A percentile compares a stretch with the other conserved stretches of the same genome.
Evolutionary conservation across 1,140 invertebrate genomes (phyloP).

Genomic region (Drosophila busckii): DNA sequence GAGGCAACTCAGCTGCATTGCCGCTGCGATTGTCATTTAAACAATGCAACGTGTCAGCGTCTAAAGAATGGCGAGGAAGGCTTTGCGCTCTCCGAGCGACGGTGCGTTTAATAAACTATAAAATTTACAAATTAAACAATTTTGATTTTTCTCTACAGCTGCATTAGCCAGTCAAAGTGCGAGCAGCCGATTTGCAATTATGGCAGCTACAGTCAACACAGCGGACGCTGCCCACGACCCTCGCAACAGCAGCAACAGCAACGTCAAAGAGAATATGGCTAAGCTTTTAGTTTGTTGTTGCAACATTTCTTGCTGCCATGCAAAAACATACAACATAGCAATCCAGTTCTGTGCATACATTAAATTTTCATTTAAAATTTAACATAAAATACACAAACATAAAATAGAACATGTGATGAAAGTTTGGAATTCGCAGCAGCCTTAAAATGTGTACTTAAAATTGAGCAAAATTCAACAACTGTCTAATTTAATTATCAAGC

Average conservation of each 20-base stretch:
- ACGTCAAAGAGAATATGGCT: slow-evolving; percentile 43
- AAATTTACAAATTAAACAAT: too few species aligned
- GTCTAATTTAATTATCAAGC: too few species aligned
- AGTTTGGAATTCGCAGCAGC: too few species aligned
- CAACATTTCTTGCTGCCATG: slow-evolving; percentile 15
- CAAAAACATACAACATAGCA: slow-evolving; percentile 17
- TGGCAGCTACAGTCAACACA: slow-evolving; percentile 49
- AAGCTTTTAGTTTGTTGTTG: slow-evolving; percentile 6
- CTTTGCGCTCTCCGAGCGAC: slow-evolving; percentile 63
- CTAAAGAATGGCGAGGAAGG: slow-evolving; percentile 70
- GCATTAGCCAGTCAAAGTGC: slow-evolving; percentile 48
- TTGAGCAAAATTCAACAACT: too few species aligned
- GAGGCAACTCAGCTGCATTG: slow-evolving; percentile 24
- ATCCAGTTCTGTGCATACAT: slow-evolving; percentile 58
- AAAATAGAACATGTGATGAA: slow-evolving; percentile 4
- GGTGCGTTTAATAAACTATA: slow-evolving; percentile 19
- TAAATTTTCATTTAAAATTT: slow-evolving; percentile 32
- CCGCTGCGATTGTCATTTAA: slow-evolving; percentile 65
- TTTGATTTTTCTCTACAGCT: slow-evolving; percentile 26
- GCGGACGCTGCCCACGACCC: slow-evolving; percentile 60
- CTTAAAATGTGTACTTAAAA: too few species aligned
- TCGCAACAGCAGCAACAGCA: slow-evolving; percentile 22
- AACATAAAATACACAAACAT: slow-evolving; percentile 4
- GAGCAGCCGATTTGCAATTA: slow-evolving; percentile 58
- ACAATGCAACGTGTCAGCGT: slow-evolving; percentile 54